Evolutionary conservation across 2,888 invertebrate genomes (phyloP), one percentile per base, ranked within the genome.

Genomic region (Lasioglossum zephyrum): DNA sequence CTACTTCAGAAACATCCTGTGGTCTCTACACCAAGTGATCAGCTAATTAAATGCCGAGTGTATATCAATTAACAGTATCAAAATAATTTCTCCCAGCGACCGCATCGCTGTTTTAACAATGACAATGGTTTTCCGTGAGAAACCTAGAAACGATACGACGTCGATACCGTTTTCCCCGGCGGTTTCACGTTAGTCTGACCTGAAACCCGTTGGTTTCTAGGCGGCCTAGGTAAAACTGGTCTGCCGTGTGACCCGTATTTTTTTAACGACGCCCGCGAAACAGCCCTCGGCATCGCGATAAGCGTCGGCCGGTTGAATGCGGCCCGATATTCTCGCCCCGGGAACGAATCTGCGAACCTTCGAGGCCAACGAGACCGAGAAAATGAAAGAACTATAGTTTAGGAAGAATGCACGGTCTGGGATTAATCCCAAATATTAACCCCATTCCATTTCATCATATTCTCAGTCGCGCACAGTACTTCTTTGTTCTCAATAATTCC

Each of bases 231-330:
- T 72, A 81, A 66, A 66, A 73, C 73, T 79, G 73, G n/a, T 26
- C 60, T 76, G 57, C 47, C 79, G 82, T 82, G 84, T 90, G 91
- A 92, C 92, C 92, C 81, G 88, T 87, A 91, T 91, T 88, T 83
- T 84, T 85, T 82, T 92, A 92, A 91, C 89, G 89, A 91, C 81
- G 81, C 84, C 83, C 87, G 60, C 80, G 87, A 88, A 76, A 85
- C 53, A 81, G 79, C 76, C 74, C 70, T 70, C 70, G 66, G 70
- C 70, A 76, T 81, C 78, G 82, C 31, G 82, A 82, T 82, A 87
- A 86, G 82, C 79, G 60, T 18, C 72, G 31, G 39, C 78, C 36
- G 79, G 66, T 53, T 77, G 63, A 80, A 82, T 57, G 41, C 81
- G 47, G 70, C 78, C 47, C 39, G 81, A 84, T 80, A 72, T 78